A percentile compares a stretch with the other conserved stretches of the same genome.
Conservation (phyloP, 2,888 invertebrate genomes). For the Andrena dorsata region DNA sequence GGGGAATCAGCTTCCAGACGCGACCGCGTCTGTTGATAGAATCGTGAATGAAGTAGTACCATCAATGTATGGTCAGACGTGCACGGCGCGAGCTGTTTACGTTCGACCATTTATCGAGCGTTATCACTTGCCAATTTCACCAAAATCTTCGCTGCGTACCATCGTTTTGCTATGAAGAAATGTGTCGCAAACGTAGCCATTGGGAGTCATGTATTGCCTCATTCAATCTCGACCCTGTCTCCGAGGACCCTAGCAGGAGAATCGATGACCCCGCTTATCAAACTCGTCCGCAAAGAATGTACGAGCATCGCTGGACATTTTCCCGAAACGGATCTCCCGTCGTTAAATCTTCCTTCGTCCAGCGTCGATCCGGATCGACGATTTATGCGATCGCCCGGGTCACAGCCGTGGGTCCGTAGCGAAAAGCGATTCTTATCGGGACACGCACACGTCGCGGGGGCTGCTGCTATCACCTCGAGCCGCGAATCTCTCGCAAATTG, state of each 20-base stretch:
- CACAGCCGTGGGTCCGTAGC: not conserved
- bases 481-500: conserved; percentile 70
- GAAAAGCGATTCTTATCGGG: conserved; percentile 55
- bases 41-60: too few species aligned
- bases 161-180: too few species aligned
- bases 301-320: conserved; percentile 34
- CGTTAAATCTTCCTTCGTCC: conserved; percentile 48
- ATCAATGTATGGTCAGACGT: too few species aligned
- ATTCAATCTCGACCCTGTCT: conserved; percentile 1
- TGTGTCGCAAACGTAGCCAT: not conserved
- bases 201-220: not conserved
- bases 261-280: conserved; percentile 31
- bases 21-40: too few species aligned
- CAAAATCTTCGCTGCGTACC: too few species aligned
- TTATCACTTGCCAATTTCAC: too few species aligned
- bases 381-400: conserved; percentile 54
- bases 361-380: conserved; percentile 15
- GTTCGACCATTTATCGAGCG: too few species aligned
- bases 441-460: conserved; percentile 43
- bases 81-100: too few species aligned
- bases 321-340: not conserved
- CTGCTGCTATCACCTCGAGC: conserved; percentile 50
- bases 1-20: too few species aligned
- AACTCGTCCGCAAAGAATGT: conserved; percentile 17
- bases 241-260: not conserved